Evolutionary conservation across 2,113 vertebrate genomes (phyloP).

Genomic region (Rhodinocichla rosea): DNA sequence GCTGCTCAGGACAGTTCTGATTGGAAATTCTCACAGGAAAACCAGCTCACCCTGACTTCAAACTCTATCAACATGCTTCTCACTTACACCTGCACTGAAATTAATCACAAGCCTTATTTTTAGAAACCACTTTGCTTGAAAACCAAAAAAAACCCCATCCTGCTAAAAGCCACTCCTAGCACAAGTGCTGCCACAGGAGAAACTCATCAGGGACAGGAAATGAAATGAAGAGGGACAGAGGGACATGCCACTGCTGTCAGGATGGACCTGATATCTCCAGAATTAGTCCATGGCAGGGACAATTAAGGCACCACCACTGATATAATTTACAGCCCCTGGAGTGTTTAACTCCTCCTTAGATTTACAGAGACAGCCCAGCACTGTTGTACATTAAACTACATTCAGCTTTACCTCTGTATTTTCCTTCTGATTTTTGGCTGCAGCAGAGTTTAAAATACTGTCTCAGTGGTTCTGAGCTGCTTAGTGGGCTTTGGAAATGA

Average conservation of each 20-base stretch:
- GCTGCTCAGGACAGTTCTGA: background rate
- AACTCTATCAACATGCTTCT: background rate
- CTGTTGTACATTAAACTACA: fast-evolving
- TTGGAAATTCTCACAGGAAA: background rate
- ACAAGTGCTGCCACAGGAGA: background rate
- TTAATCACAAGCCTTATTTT: background rate
- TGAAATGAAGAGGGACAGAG: background rate
- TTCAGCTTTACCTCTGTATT: background rate
- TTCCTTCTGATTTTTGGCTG: background rate
- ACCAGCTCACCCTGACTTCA: background rate
- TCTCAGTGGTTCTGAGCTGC: background rate
- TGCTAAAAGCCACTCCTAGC: background rate
- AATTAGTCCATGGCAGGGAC: background rate
- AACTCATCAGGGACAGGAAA: background rate
- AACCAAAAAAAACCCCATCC: background rate
- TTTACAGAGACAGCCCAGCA: background rate
- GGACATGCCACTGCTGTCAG: background rate
- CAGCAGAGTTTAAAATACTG: background rate
- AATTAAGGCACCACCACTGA: background rate
- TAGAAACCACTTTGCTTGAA: background rate
- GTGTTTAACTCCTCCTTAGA: background rate
- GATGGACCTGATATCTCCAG: background rate
- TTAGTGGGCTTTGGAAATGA: background rate
- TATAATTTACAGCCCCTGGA: background rate
- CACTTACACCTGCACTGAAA: background rate